phyloP scores from a whole-genome alignment of 2,797 vertebrate genomes.

The Sarcoramphus papa region DNA sequence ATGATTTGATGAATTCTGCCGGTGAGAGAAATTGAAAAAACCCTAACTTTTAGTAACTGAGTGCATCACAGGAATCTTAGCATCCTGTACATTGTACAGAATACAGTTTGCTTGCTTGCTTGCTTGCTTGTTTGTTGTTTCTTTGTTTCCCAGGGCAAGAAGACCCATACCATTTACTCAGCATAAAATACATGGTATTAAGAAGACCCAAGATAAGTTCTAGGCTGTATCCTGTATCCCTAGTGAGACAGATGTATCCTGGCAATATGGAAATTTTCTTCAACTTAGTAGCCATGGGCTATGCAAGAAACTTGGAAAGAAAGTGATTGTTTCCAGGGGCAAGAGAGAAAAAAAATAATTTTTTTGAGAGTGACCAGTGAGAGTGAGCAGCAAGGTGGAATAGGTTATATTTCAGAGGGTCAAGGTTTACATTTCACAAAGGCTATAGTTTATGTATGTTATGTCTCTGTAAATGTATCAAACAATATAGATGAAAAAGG shows the following conservation, averaged over 20 bases:
- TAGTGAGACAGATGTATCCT: neutral
- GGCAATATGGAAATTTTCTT: neutral
- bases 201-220: neutral
- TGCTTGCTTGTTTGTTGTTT: neutral
- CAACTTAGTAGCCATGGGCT: neutral
- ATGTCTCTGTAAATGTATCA: neutral
- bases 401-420: neutral
- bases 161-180: neutral
- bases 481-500: neutral
- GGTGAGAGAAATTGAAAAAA: neutral
- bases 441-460: neutral
- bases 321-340: neutral
- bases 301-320: neutral
- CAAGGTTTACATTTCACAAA: neutral
- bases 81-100: neutral
- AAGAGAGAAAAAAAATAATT: neutral
- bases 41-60: neutral
- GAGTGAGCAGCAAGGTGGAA: neutral
- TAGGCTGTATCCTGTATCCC: neutral
- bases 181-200: neutral
- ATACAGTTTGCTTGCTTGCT: neutral
- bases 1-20: neutral
- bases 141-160: neutral
- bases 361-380: neutral
- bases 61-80: no score